Evolutionary conservation across 2,888 invertebrate species (phyloP).

Genomic region (Pogonocherus hispidulus): DNA sequence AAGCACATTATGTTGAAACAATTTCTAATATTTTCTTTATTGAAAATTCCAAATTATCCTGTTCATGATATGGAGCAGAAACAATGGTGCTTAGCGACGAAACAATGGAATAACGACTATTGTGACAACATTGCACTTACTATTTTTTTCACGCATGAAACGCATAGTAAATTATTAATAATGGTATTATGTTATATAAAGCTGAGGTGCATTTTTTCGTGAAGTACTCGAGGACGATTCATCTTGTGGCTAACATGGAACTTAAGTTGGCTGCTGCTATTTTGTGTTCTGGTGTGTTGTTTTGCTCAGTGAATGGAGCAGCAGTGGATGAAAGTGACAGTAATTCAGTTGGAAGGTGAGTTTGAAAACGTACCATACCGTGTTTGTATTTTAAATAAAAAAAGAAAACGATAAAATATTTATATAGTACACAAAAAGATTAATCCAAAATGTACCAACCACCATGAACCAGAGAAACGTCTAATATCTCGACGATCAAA

Average conservation of each 20-base stretch:
- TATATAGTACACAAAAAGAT: too few species aligned
- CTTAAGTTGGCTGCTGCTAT: slow-evolving; percentile 9
- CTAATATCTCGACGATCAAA: too few species aligned
- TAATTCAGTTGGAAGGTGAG: slow-evolving; percentile 25
- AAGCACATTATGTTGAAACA: not conserved
- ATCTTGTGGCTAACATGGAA: not conserved
- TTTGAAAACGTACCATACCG: too few species aligned
- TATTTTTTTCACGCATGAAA: slow-evolving; percentile 26
- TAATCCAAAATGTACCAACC: too few species aligned
- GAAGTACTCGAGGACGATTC: not conserved
- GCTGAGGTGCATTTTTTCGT: not conserved
- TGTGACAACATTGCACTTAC: slow-evolving; percentile 23
- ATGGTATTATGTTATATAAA: slow-evolving; percentile 21
- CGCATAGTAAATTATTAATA: slow-evolving; percentile 12
- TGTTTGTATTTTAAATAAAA: too few species aligned
- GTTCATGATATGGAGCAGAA: slow-evolving; percentile 54
- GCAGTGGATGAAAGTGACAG: slow-evolving; percentile 18
- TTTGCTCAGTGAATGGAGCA: not conserved
- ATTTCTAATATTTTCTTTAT: slow-evolving; percentile 30
- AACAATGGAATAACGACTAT: slow-evolving; percentile 41
- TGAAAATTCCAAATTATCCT: slow-evolving; percentile 41
- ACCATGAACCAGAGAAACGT: too few species aligned
- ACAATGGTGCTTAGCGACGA: slow-evolving; percentile 47
- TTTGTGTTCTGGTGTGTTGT: slow-evolving; percentile 7
- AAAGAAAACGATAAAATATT: too few species aligned